Conservation (phyloP, 2,797 vertebrate species). For the Australoheros facetus region DNA sequence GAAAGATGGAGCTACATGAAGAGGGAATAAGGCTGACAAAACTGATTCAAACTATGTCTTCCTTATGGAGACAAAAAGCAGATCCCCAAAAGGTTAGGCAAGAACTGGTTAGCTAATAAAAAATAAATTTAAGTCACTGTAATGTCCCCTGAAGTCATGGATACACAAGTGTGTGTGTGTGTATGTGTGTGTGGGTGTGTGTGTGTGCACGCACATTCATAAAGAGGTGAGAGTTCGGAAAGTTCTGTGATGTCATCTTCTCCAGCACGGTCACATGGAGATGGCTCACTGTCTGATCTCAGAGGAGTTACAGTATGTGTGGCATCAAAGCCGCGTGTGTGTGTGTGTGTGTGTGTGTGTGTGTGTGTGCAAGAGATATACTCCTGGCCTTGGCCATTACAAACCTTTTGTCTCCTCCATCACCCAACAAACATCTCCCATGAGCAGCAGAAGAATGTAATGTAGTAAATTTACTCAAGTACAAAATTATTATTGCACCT, state of each 20-base stretch:
- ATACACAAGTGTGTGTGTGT: neutral
- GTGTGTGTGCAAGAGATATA: neutral
- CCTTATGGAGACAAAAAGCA: neutral
- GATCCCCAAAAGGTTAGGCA: neutral
- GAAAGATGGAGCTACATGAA: neutral
- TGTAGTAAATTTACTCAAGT: neutral
- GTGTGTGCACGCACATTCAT: neutral
- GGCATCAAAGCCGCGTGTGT: conserved; percentile 9
- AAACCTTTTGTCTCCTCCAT: conserved; percentile 23
- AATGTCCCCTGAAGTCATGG: conserved; percentile 1
- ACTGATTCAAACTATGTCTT: neutral
- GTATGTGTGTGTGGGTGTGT: neutral
- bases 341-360: neutral
- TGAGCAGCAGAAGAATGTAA: neutral
- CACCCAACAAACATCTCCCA: conserved; percentile 8
- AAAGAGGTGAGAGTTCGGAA: conserved; percentile 38
- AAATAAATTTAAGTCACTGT: neutral
- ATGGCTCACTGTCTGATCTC: conserved; percentile 24
- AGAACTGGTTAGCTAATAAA: neutral
- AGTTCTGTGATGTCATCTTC: conserved; percentile 58
- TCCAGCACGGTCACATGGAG: neutral
- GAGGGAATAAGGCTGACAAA: neutral
- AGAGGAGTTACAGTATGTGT: conserved; percentile 34
- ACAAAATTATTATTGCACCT: neutral
- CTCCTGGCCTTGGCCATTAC: conserved; percentile 10